A percentile compares a stretch with the other conserved stretches of the same genome.
phyloP scores from a whole-genome alignment of 23 tunicate species.

The Ciona savignyi region DNA sequence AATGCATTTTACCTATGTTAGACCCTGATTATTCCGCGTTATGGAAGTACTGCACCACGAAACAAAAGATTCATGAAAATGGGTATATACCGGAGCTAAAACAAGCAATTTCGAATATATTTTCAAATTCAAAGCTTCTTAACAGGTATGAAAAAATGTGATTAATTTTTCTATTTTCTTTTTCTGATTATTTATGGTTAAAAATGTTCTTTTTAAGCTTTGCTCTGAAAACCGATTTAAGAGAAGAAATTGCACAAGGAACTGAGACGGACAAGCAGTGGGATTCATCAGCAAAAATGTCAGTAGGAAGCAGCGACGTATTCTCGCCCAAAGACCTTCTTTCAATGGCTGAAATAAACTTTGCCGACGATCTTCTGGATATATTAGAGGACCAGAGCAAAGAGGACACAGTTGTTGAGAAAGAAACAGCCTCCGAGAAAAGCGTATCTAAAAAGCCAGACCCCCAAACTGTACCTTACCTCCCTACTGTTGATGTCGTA shows the following conservation, averaged over 20 bases:
- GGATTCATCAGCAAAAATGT: neutral
- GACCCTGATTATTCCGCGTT: neutral
- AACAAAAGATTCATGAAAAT: neutral
- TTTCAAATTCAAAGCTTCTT: conserved; percentile 20
- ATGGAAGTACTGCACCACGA: conserved; percentile 4
- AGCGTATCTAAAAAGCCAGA: too few species aligned
- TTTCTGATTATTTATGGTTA: neutral
- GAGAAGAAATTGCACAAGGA: neutral
- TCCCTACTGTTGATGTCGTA: conserved; percentile 46
- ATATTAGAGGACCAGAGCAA: neutral
- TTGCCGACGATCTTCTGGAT: neutral
- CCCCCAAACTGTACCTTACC: neutral
- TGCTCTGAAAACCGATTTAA: neutral
- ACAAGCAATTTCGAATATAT: conserved; percentile 30
- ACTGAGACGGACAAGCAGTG: neutral
- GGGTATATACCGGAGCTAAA: conserved; percentile 3
- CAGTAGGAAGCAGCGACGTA: neutral
- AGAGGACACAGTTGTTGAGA: neutral
- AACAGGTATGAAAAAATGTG: conserved; percentile 12
- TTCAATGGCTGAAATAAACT: neutral
- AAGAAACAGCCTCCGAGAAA: neutral
- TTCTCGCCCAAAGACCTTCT: neutral
- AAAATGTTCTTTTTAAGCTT: neutral
- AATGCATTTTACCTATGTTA: too few species aligned
- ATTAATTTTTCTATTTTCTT: neutral